Conservation (phyloP, 2,888 invertebrate species). For the Stictocephala bisonia region DNA sequence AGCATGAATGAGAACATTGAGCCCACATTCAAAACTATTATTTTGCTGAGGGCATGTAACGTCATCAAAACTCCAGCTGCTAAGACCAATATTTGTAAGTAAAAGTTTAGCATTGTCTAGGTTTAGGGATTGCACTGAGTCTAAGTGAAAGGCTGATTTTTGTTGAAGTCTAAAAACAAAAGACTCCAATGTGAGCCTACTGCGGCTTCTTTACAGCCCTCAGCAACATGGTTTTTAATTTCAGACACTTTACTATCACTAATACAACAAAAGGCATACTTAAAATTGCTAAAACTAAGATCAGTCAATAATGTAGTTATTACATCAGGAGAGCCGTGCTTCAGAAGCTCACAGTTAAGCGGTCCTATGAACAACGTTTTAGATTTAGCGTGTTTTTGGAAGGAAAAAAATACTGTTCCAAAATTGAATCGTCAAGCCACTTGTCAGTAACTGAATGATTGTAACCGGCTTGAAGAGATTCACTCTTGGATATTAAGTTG, state of each 20-base stretch:
- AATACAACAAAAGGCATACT: neutral
- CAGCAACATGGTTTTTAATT: neutral
- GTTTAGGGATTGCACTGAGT: neutral
- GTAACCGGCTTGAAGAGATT: neutral
- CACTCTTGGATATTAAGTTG: neutral
- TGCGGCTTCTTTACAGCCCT: neutral
- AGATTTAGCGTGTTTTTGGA: neutral
- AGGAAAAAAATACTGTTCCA: neutral
- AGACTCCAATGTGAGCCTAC: constrained; percentile 20
- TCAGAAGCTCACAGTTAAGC: neutral
- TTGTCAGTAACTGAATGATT: too few relatives aligned
- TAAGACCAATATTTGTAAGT: neutral
- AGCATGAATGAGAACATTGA: neutral
- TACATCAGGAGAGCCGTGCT: neutral
- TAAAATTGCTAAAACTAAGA: neutral
- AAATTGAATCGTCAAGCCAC: neutral
- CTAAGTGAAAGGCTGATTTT: neutral
- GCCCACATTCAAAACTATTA: constrained; percentile 7
- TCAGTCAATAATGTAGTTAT: neutral
- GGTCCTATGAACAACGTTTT: neutral
- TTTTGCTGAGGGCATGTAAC: neutral
- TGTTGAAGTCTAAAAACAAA: neutral
- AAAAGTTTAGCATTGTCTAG: neutral
- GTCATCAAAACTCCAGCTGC: neutral
- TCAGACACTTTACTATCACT: neutral